phyloP scores from a whole-genome alignment of 1,140 invertebrate species.

The Leptonema lineaticorne region DNA sequence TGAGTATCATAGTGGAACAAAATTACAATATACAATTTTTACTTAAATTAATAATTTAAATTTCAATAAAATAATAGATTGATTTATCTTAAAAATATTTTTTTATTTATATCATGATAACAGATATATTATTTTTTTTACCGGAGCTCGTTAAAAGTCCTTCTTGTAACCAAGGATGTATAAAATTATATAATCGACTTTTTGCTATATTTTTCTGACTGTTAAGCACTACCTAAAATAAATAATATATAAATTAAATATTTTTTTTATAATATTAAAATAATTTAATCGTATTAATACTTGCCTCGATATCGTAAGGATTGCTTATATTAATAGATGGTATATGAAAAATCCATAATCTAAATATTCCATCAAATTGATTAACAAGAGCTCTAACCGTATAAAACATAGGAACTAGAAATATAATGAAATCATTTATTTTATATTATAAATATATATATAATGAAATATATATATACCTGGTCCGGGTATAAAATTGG shows the following conservation, averaged over 20 bases:
- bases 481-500: constrained; percentile 44
- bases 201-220: constrained; percentile 63
- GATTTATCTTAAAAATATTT: too few relatives aligned
- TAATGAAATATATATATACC: too few relatives aligned
- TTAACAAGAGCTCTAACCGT: not conserved
- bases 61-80: too few relatives aligned
- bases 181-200: constrained; percentile 59
- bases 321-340: not conserved
- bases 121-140: too few relatives aligned
- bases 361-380: not conserved
- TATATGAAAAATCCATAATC: constrained; percentile 4
- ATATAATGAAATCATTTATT: not conserved
- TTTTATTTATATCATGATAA: too few relatives aligned
- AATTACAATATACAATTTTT: too few relatives aligned
- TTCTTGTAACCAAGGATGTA: constrained; percentile 60
- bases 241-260: not conserved
- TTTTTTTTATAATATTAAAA: not conserved
- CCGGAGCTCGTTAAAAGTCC: constrained; percentile 61
- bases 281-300: not conserved
- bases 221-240: constrained; percentile 55
- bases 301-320: not conserved
- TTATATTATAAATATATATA: too few relatives aligned
- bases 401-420: constrained; percentile 1
- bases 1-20: not conserved
- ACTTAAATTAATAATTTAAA: too few relatives aligned